phyloP scores from a whole-genome alignment of 2,888 invertebrate genomes.

The Drosophila putrida region DNA sequence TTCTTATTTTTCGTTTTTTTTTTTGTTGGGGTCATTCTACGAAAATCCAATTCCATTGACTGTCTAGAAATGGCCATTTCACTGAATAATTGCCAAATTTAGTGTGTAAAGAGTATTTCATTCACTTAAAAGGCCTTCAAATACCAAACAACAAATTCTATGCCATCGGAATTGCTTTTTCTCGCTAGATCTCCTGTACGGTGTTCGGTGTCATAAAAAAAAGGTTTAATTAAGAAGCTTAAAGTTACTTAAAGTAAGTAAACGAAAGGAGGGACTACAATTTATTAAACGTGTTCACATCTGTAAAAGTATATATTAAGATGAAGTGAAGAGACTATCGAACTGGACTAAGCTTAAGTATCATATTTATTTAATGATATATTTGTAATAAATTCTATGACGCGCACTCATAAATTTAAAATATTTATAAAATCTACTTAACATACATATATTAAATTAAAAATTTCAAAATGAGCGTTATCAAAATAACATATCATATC shows the following conservation, averaged over 20 bases:
- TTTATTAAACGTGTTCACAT: neutral
- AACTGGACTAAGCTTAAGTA: neutral
- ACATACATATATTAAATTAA: too few relatives aligned
- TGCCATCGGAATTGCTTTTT: constrained; percentile 15
- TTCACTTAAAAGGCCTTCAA: constrained; percentile 39
- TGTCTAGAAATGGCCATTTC: constrained; percentile 22
- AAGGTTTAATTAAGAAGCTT: constrained; percentile 16
- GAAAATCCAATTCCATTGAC: constrained; percentile 39
- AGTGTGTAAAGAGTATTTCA: constrained; percentile 38
- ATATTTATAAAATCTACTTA: too few relatives aligned
- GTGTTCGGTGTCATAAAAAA: neutral
- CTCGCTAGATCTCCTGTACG: neutral
- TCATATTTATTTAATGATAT: too few relatives aligned
- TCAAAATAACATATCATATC: constrained; percentile 1
- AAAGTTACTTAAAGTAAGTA: neutral
- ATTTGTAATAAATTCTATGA: too few relatives aligned
- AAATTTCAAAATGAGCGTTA: too few relatives aligned
- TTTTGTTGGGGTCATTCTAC: constrained; percentile 7
- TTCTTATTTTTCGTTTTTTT: neutral
- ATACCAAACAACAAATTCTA: constrained; percentile 23
- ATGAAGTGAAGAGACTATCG: neutral
- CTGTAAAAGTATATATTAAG: neutral
- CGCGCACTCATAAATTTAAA: too few relatives aligned
- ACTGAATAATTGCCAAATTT: constrained; percentile 67
- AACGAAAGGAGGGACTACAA: neutral